phyloP scores from a whole-genome alignment of 2,888 invertebrate genomes.

The Sesamia inferens region DNA sequence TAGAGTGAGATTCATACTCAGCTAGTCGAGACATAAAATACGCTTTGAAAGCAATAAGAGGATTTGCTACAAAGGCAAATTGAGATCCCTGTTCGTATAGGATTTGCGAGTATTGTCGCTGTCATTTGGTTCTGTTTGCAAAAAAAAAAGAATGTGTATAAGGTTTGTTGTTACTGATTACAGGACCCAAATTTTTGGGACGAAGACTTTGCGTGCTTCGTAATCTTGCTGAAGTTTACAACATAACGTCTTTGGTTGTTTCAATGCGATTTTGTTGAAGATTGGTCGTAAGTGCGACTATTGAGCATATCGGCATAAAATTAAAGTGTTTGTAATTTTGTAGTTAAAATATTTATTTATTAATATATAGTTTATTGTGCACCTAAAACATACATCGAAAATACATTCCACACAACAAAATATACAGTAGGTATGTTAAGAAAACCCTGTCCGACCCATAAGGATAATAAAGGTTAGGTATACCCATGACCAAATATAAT shows the following conservation, averaged over 20 bases:
- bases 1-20: slow-evolving; percentile 43
- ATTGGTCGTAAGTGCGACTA: not conserved
- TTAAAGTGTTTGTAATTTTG: not conserved
- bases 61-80: slow-evolving; percentile 64
- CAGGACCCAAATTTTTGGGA: slow-evolving; percentile 6
- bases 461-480: too few species aligned
- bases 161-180: slow-evolving; percentile 41
- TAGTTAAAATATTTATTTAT: not conserved
- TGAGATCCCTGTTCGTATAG: slow-evolving; percentile 61
- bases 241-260: not conserved
- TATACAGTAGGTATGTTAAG: too few species aligned
- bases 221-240: not conserved
- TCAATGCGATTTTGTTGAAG: not conserved
- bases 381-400: too few species aligned
- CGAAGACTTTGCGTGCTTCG: not conserved
- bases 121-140: slow-evolving; percentile 49
- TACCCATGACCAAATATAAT: too few species aligned
- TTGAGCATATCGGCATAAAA: too few species aligned
- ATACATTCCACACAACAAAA: too few species aligned
- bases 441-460: too few species aligned
- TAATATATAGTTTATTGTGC: too few species aligned
- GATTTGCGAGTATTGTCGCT: slow-evolving; percentile 58
- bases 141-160: slow-evolving; percentile 43
- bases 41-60: slow-evolving; percentile 66
- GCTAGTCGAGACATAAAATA: slow-evolving; percentile 57